Evolutionary conservation across 2,888 invertebrate genomes (phyloP).

Genomic region (Dryococelus australis): DNA sequence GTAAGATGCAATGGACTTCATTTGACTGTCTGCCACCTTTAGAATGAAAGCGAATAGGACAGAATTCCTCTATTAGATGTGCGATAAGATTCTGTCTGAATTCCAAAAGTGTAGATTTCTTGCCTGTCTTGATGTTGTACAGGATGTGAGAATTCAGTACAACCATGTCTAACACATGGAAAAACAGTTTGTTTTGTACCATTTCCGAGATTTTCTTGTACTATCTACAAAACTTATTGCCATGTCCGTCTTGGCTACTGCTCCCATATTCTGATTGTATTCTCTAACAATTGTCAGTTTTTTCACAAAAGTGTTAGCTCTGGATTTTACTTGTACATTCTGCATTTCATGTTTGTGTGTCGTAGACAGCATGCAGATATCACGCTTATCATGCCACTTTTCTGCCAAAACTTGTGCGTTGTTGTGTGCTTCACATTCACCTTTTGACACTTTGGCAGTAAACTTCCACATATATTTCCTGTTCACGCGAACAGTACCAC

Average conservation of each 20-base stretch:
- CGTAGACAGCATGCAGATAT: slow-evolving; percentile 6
- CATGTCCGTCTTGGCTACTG: background rate
- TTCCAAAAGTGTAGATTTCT: background rate
- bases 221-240: background rate
- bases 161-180: slow-evolving; percentile 4
- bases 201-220: background rate
- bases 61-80: background rate
- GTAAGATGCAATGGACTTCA: too few relatives aligned
- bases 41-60: too few relatives aligned
- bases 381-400: too few relatives aligned
- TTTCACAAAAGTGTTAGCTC: background rate
- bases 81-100: background rate
- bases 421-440: background rate
- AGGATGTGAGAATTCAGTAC: background rate
- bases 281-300: background rate
- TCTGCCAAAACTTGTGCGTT: background rate
- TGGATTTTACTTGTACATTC: too few relatives aligned
- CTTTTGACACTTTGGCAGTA: background rate
- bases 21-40: too few relatives aligned
- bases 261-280: background rate
- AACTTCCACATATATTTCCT: slow-evolving; percentile 13
- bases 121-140: too few relatives aligned
- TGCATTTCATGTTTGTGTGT: background rate
- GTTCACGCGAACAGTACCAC: background rate
- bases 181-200: slow-evolving; percentile 20